Base-by-base conservation (phyloP, 2,888 invertebrate genomes). In the Hesperia comma region DNA sequence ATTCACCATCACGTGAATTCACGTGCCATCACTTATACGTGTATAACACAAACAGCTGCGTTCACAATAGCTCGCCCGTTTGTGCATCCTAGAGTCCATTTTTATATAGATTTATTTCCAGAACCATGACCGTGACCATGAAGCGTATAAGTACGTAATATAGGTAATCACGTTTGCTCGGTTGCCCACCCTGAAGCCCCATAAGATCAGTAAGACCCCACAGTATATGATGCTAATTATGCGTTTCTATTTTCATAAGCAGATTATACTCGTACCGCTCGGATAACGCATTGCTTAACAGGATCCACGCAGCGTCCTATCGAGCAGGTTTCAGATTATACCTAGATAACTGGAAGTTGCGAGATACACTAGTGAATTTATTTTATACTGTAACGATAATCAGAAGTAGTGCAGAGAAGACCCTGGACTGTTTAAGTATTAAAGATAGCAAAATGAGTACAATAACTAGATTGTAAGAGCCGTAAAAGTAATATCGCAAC, bases 81-180 rank as follows among this genome's bases (percentile, higher is more conserved):
- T 2, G 60, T 14, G 33, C 51, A 51, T 19, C 21, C 8, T 15
- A 61, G 32, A 17, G 6, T 26, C 26, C 7, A 1, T 53, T 41
- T 63, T 37, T 40, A 63, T 14, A 51, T 51, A 10, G 49, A 67
- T 64, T 64, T 74, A 76, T 77, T 78, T 77, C 75, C 75, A 77
- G 78, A 68, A 74, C 81, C 83, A 73, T 86, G 88, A 84, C 83
- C 90, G 81, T 90, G 90, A 85, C 90, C 88, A 81, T 88, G 88
- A 83, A 80, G 78, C 75, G 74, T 73, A 73, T 78, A 76, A 81
- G 77, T 74, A 76, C 81, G 77, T 74, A 76, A 78, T 79, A n/a
- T 80, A 81, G 76, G 69, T 73, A 69, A 72, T 77, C 80, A 78
- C 82, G 80, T 81, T 82, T 75, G 72, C 68, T 71, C 77, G 79